Percentiles rank a stretch among this genome's conserved stretches.
These are phyloP conservation scores for Girardinus metallicus DNA, from an alignment of 2,797 vertebrate genomes.

Conservation along the genomic window DNA sequence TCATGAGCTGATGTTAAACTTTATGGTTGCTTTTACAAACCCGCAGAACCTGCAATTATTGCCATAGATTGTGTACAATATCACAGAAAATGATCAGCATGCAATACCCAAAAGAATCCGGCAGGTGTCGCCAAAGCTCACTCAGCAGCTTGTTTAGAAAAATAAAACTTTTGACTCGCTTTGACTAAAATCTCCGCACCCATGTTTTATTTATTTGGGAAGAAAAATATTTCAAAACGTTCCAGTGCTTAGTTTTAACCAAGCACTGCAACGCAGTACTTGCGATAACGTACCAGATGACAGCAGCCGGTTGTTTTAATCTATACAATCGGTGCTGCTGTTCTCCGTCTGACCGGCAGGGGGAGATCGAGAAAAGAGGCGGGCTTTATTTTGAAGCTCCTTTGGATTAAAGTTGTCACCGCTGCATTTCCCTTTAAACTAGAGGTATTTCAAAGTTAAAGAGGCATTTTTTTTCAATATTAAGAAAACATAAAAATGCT, in stretches of 20 bases:
- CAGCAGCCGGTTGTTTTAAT: conserved; percentile 21
- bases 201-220: not conserved
- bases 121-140: conserved; percentile 24
- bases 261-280: no score
- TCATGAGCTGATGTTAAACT: not conserved
- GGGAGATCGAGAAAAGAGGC: conserved; percentile 18
- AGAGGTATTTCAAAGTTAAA: conserved; percentile 32
- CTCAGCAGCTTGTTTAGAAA: not conserved
- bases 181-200: not conserved
- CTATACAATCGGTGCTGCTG: conserved; percentile 12
- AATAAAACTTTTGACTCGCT: not conserved
- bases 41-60: no score
- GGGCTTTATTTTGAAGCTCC: not conserved
- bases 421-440: conserved; percentile 8
- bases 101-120: conserved; percentile 36
- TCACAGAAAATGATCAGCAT: not conserved
- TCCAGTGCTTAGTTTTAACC: not conserved
- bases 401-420: not conserved
- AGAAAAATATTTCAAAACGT: not conserved
- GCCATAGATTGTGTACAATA: no score
- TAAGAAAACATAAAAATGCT: not conserved
- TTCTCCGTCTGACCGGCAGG: conserved; percentile 24
- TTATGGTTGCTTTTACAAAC: not conserved
- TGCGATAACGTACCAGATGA: conserved; percentile 17
- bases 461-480: not conserved